Conservation (phyloP, 2,888 invertebrate species). For the Molorchus minor region DNA sequence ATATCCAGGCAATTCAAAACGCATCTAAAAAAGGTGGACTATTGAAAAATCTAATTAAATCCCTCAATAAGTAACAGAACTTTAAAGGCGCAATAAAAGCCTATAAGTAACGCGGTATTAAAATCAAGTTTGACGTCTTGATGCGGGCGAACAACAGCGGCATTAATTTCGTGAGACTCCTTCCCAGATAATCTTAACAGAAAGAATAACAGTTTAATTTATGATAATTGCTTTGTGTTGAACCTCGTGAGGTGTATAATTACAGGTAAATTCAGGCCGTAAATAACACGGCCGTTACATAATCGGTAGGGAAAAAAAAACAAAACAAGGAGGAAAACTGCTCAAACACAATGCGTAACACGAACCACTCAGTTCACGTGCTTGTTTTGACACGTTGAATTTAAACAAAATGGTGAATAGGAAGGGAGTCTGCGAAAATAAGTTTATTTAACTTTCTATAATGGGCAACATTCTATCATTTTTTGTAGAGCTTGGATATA, state of each 20-base stretch:
- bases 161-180: conserved; percentile 36
- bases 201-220: conserved; percentile 52
- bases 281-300: conserved; percentile 46
- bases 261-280: conserved; percentile 49
- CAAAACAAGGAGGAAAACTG: conserved; percentile 23
- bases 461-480: too few relatives aligned
- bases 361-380: conserved; percentile 3
- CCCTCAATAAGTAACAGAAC: conserved; percentile 38
- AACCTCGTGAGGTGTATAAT: conserved; percentile 52
- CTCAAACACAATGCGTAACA: conserved; percentile 18
- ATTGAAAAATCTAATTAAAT: conserved; percentile 34
- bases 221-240: conserved; percentile 54
- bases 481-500: too few relatives aligned
- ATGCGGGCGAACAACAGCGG: conserved; percentile 43
- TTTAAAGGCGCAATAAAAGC: conserved; percentile 43
- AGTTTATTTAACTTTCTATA: too few relatives aligned
- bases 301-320: conserved; percentile 28
- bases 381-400: too few relatives aligned
- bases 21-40: conserved; percentile 21
- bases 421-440: too few relatives aligned
- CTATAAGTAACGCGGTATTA: conserved; percentile 45
- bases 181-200: conserved; percentile 28
- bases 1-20: conserved; percentile 8
- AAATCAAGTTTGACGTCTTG: conserved; percentile 49
- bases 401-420: too few relatives aligned